Base-by-base conservation (phyloP, 2,797 vertebrate species). In the Thunnus albacares region DNA sequence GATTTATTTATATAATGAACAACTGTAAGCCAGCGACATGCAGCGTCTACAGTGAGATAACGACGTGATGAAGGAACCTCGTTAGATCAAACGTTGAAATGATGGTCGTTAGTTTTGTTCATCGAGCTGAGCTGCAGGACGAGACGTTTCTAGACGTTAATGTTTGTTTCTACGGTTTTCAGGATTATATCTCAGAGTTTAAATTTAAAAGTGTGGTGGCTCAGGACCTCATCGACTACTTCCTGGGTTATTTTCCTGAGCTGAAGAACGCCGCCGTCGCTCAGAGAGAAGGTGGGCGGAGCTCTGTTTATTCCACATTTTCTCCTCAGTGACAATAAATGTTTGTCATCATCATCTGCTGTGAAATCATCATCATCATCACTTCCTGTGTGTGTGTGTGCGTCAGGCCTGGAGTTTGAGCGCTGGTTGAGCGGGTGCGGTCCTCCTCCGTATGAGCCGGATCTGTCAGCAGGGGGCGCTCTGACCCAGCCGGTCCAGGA, bases 181-280 rank as follows among this genome's bases (percentile, higher is more conserved):
- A 99, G 98, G 97, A 97, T 75, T 99, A 98, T 7, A 97, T 98
- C 67, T 96, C 97, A 71, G 96, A 97, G 91, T 99, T 97, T 86
- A 97, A 97, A 87, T 99, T 99, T 85, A 95, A 94, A 82, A 99
- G 98, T 0, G 97, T 99, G 13, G 95, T 97, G 55, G 97, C 97
- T 87, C 97, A 97, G 91, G 98, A 99, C 92, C 96, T 99, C 82
- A 95, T 99, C 66, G 96, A 97, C 83, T 98, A 95, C 85, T 99
- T 97, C 94, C 95, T 99, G 84, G 88, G 91, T 66, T 98, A 95
- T 85, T 99, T 99, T 79, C 97, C 98, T 0, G 96, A 98, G 84
- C 93, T 98, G 86, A 96, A 95, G 92, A 96, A 96, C 26, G 95
- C 96, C 30, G 96, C 96, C 0, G 96, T 97, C 52, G 93, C 96